These are phyloP conservation scores for Philonicus albiceps DNA, from an alignment of 2,888 invertebrate genomes.

Conservation along the genomic window DNA sequence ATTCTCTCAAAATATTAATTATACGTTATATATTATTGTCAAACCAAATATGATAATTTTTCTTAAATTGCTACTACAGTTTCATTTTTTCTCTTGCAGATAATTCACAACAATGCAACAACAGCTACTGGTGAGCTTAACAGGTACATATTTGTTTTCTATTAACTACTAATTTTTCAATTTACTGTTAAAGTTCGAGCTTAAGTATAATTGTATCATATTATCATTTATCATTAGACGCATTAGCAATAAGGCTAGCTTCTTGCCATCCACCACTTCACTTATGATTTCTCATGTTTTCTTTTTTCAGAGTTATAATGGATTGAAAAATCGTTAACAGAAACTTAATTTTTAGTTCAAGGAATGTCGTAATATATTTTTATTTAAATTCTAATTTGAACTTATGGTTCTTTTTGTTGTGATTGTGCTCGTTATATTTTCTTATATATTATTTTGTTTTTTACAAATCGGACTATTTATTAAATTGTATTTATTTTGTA, in stretches of 20 bases:
- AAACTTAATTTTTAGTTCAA: conserved; percentile 20
- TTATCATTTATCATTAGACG: background rate
- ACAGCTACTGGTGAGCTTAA: conserved; percentile 67
- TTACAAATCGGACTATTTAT: background rate
- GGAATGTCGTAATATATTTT: conserved; percentile 18
- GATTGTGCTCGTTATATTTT: conserved; percentile 24
- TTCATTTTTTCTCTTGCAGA: conserved; percentile 64
- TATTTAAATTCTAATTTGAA: conserved; percentile 12
- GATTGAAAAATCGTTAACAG: conserved; percentile 30
- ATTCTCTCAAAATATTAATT: background rate
- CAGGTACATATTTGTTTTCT: conserved; percentile 64
- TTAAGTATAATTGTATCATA: background rate
- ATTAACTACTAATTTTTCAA: background rate
- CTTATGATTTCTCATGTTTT: conserved; percentile 36
- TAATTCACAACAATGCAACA: conserved; percentile 70
- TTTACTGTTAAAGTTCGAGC: background rate
- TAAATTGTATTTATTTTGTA: conserved; percentile 9
- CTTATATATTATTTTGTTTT: background rate
- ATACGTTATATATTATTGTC: background rate
- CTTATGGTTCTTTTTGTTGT: background rate
- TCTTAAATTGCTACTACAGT: background rate
- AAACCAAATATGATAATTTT: conserved; percentile 41
- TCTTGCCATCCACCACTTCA: background rate
- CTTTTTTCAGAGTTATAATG: conserved; percentile 56
- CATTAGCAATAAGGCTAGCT: background rate